Evolutionary conservation across 2,888 invertebrate species (phyloP).

Genomic region (Lasioglossum marginatum): DNA sequence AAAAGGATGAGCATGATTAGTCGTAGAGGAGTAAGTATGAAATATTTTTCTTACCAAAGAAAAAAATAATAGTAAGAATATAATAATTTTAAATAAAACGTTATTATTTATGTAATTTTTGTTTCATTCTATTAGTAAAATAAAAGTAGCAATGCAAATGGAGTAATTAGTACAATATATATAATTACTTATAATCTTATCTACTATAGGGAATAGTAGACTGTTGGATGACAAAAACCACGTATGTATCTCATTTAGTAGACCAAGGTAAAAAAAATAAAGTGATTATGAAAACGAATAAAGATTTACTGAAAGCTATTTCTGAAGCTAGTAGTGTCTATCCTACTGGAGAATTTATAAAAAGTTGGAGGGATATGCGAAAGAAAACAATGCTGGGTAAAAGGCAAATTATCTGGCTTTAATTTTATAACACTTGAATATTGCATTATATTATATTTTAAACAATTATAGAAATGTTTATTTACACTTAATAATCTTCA

Average conservation of each 20-base stretch:
- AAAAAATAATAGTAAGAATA: neutral
- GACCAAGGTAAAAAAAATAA: constrained; percentile 33
- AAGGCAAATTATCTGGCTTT: constrained; percentile 46
- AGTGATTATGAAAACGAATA: constrained; percentile 68
- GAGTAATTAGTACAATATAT: neutral
- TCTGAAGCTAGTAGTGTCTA: constrained; percentile 63
- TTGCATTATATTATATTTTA: neutral
- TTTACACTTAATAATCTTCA: neutral
- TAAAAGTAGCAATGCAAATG: neutral
- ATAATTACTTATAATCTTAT: constrained; percentile 27
- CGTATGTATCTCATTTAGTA: constrained; percentile 40
- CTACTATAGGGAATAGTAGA: constrained; percentile 75
- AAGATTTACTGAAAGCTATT: constrained; percentile 67
- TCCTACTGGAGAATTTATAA: constrained; percentile 58
- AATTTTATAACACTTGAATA: constrained; percentile 16
- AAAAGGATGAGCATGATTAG: constrained; percentile 87
- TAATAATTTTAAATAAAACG: neutral
- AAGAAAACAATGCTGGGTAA: neutral
- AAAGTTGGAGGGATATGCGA: constrained; percentile 65
- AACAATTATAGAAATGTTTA: constrained; percentile 1
- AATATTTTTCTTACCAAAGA: neutral
- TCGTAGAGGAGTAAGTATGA: constrained; percentile 85
- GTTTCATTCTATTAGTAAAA: neutral
- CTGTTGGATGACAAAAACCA: constrained; percentile 72
- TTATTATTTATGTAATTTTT: neutral